Conservation (phyloP, 1,140 invertebrate genomes). For the Trinorchestia longiramus region DNA sequence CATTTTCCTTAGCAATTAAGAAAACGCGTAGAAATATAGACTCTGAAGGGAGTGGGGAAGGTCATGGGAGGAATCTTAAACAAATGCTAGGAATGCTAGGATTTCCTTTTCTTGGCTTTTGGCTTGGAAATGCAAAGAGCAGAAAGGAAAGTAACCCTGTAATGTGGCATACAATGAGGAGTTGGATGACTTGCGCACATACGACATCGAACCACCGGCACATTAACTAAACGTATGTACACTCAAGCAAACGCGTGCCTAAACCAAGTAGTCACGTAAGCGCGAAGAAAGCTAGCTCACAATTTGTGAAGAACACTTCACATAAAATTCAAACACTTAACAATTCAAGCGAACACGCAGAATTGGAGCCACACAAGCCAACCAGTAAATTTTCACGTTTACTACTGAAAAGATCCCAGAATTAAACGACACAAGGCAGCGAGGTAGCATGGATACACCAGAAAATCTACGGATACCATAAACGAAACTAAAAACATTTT, state of each 20-base stretch:
- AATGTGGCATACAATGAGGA: not conserved
- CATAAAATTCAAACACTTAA: not conserved
- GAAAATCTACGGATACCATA: not conserved
- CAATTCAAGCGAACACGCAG: not conserved
- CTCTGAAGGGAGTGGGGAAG: not conserved
- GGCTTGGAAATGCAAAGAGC: not conserved
- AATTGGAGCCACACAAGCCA: not conserved
- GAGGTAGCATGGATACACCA: not conserved
- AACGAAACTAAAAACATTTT: not conserved
- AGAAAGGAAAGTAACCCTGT: not conserved
- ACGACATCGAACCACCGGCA: not conserved
- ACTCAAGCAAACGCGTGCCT: not conserved
- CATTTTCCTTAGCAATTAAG: conserved; percentile 3
- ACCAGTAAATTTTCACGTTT: not conserved
- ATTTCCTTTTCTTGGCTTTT: not conserved
- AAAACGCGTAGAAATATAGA: conserved; percentile 43
- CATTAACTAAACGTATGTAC: not conserved
- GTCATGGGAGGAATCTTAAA: not conserved
- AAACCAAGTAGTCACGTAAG: not conserved
- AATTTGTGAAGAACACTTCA: not conserved
- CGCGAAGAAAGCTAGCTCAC: not conserved
- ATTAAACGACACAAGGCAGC: not conserved
- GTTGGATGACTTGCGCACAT: not conserved
- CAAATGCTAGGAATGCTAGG: not conserved
- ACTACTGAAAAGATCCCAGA: not conserved